Evolutionary conservation across 2,888 invertebrate genomes (phyloP), one percentile per base, ranked within the genome.

Genomic region (Phyto melanocephala): DNA sequence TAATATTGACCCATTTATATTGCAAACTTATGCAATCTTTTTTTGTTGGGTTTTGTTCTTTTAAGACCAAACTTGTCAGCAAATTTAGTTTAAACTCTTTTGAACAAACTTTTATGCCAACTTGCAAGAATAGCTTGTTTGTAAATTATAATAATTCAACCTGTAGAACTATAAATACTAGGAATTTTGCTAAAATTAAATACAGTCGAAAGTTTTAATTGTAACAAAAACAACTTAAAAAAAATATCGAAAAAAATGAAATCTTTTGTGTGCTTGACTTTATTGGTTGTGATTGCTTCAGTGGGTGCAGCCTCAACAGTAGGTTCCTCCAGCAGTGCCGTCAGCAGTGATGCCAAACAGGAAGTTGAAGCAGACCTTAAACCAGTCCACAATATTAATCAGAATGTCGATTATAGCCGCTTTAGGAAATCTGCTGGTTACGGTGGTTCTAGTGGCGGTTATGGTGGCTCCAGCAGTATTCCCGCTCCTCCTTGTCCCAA

Each of bases 401-500:
- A 42, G n/a, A 50, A 42, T 17, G 40, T 8, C 28, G 72, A 76
- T 11, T 40, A 54, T n/a, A 67, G 40, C 11, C 40, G 67, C 11
- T 68, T 60, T 56, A 67, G 67, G 42, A 68, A 67, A 52, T 58
- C 65, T 20, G 50, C 62, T n/a, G 17, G 47, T 24, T 71, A 60
- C n/a, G 62, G 58, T 47, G 22, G 35, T 35, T 54, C 17, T 15
- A 54, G 28, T 33, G 50, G 33, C n/a, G 15, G 37, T 3, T 33
- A 33, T 42, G 24, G 52, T 42, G 42, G 28, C 6, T 28, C 62
- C 13, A 33, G 74, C 45, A 74, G 68, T 6, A 70, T 87, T 52
- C 84, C 87, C 52, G 68, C 88, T 4, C 87, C 87, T 47, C 88
- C 88, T 15, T 90, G 90, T 80, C 86, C 90, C 35, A 89, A 86